Percentiles rank a stretch among this genome's conserved stretches.
phyloP scores from a whole-genome alignment of 2,888 invertebrate genomes.

The Epirrhoe tristata region DNA sequence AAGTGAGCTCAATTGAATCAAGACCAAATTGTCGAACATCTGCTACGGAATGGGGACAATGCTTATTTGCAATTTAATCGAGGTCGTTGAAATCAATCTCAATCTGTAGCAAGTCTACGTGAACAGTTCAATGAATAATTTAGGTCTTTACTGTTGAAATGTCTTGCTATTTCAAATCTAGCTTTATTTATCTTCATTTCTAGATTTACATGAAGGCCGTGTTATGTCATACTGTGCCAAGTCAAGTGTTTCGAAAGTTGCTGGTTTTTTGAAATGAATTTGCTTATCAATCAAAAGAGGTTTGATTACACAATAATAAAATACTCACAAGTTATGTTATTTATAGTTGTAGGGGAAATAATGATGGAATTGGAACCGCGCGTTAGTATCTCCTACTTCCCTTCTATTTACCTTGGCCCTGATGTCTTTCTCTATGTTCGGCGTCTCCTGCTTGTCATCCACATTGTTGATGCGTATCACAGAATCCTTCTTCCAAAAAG shows the following conservation, averaged over 20 bases:
- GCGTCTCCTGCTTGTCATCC: conserved; percentile 88
- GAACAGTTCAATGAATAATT: conserved; percentile 35
- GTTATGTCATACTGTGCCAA: conserved; percentile 46
- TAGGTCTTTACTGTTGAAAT: conserved; percentile 36
- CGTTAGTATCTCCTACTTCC: conserved; percentile 37
- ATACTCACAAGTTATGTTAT: conserved; percentile 17
- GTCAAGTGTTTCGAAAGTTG: conserved; percentile 44
- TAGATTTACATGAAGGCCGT: conserved; percentile 48
- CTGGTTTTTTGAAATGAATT: conserved; percentile 38
- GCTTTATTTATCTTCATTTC: conserved; percentile 40
- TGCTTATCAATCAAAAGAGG: conserved; percentile 32
- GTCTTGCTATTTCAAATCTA: conserved; percentile 40
- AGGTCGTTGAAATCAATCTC: conserved; percentile 45
- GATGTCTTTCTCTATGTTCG: conserved; percentile 88
- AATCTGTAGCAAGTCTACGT: conserved; percentile 25
- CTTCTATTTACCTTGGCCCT: conserved; percentile 85
- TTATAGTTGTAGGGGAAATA: conserved; percentile 17
- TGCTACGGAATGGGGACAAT: conserved; percentile 46
- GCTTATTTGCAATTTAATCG: conserved; percentile 56
- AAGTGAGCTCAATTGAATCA: conserved; percentile 43
- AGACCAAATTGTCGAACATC: conserved; percentile 44
- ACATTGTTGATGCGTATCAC: conserved; percentile 90
- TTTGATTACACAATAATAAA: conserved; percentile 17
- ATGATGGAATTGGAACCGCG: conserved; percentile 73
- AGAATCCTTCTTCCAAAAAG: conserved; percentile 89